phyloP scores from a whole-genome alignment of 2,888 invertebrate genomes.

The Odontomyia ornata region DNA sequence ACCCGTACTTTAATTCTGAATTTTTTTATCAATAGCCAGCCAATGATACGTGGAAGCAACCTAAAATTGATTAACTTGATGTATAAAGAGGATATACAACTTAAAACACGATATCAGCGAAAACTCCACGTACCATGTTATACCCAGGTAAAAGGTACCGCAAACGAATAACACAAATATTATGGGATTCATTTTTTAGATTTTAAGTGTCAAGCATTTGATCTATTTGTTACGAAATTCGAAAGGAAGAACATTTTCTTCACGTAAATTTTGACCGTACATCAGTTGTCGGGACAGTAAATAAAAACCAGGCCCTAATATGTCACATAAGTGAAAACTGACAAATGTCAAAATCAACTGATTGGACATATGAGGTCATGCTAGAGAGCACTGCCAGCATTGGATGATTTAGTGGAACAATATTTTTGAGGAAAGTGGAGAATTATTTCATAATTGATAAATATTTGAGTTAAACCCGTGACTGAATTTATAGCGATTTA shows the following conservation, averaged over 20 bases:
- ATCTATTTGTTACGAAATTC: background rate
- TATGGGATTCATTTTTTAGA: constrained; percentile 62
- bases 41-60: constrained; percentile 78
- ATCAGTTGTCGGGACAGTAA: constrained; percentile 13
- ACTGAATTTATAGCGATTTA: no score
- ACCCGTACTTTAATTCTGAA: constrained; percentile 82
- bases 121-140: constrained; percentile 68
- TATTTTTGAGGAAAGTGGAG: no score
- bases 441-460: no score
- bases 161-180: constrained; percentile 59
- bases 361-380: background rate
- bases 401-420: background rate
- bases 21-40: constrained; percentile 82
- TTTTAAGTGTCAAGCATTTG: background rate
- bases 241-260: constrained; percentile 26
- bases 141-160: constrained; percentile 68
- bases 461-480: no score
- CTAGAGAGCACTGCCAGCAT: background rate
- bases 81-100: background rate
- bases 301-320: constrained; percentile 14
- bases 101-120: background rate
- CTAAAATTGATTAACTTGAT: constrained; percentile 63
- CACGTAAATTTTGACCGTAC: background rate
- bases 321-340: constrained; percentile 3
- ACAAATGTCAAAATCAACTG: constrained; percentile 29